Evolutionary conservation across 2,113 vertebrate genomes (phyloP).

Genomic region (Cheilinus undulatus): DNA sequence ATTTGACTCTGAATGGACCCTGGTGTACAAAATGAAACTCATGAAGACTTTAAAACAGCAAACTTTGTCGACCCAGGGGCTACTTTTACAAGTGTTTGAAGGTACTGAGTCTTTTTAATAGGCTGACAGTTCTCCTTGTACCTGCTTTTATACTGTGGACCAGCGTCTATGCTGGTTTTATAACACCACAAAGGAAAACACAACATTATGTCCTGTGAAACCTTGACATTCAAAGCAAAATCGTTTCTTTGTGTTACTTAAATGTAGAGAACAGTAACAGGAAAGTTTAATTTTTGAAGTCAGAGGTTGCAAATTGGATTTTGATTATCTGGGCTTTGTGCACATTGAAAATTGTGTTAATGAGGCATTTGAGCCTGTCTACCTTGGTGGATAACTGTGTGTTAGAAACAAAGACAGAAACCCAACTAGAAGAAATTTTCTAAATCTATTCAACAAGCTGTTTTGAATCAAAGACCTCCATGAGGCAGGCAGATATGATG

Average conservation of each 20-base stretch:
- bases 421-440: not conserved
- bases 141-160: not conserved
- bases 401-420: not conserved
- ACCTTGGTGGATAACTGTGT: not conserved
- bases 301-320: too few species aligned
- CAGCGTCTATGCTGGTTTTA: not conserved
- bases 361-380: not conserved
- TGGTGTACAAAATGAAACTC: too few species aligned
- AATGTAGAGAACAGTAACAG: not conserved
- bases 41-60: too few species aligned
- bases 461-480: not conserved
- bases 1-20: too few species aligned
- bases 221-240: not conserved
- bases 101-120: too few species aligned
- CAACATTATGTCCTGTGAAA: not conserved
- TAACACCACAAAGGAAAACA: not conserved
- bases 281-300: not conserved
- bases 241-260: not conserved
- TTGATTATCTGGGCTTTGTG: not conserved
- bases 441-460: not conserved
- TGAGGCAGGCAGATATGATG: not conserved
- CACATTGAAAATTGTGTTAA: not conserved
- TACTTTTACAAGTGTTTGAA: too few species aligned
- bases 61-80: too few species aligned
- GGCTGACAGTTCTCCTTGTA: not conserved